Conservation (phyloP, 2,113 vertebrate species). For the Carlito syrichta region DNA sequence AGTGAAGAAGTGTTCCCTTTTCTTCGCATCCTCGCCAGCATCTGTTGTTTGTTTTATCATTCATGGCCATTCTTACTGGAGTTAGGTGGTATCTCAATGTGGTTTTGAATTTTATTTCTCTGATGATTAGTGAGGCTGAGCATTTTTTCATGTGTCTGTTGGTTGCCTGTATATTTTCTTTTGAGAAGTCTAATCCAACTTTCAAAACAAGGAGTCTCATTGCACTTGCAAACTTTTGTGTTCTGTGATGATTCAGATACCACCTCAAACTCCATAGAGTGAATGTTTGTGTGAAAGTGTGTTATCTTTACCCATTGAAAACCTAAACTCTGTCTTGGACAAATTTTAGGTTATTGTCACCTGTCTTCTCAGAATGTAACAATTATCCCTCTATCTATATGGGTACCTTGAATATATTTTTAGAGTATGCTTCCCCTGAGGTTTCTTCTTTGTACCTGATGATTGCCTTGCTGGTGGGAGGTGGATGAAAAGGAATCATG, state of each 20-base stretch:
- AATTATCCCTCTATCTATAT: conserved; percentile 39
- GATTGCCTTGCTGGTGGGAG: conserved; percentile 65
- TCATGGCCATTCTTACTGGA: too few relatives aligned
- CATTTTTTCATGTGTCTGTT: too few relatives aligned
- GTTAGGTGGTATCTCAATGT: too few relatives aligned
- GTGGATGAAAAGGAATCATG: conserved; percentile 51
- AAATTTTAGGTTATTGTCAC: conserved; percentile 72
- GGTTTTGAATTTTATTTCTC: too few relatives aligned
- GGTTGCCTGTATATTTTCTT: too few relatives aligned
- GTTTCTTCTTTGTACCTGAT: conserved; percentile 57
- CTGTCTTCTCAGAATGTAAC: conserved; percentile 48
- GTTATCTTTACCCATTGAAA: not conserved
- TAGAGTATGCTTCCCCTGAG: conserved; percentile 57
- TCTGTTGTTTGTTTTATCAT: too few relatives aligned
- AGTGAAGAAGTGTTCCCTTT: too few relatives aligned
- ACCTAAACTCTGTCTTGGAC: conserved; percentile 37
- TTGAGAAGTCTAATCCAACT: too few relatives aligned
- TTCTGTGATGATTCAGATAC: not conserved
- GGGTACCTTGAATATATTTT: conserved; percentile 62
- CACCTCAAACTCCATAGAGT: not conserved
- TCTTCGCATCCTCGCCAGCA: too few relatives aligned
- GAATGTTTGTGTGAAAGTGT: not conserved
- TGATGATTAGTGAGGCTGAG: too few relatives aligned
- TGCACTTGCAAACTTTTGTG: not conserved
- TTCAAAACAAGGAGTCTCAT: not conserved